Base-by-base conservation (phyloP, 2,113 vertebrate species). In the Glaucomys volans region DNA sequence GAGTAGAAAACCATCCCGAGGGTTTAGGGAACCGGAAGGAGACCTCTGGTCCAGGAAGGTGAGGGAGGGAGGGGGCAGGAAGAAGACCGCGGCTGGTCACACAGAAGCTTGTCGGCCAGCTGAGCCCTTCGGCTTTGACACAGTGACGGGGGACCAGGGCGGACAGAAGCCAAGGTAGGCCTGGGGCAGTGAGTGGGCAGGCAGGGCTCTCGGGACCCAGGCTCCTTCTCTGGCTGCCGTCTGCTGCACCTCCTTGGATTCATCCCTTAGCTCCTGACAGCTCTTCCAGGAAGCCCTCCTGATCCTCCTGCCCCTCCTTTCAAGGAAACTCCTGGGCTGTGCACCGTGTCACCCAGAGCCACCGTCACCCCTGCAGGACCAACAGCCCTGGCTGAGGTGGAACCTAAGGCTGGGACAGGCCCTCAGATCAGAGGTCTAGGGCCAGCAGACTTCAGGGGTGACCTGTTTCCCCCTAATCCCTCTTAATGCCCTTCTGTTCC, bases 31-130 rank as follows among this genome's bases (percentile, higher is more conserved):
- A 1, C 4, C 35, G 2, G 18, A 12, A 10, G 22, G 79, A 91
- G 32, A 86, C 30, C 10, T 22, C 77, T 30, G 40, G 32, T 5
- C 30, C 18, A 30, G 35, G 59, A 71, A 42, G 76, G 30, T 8
- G 42, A 83, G 50, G 32, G n/a, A 37, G 40, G 13, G 0, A 32
- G 62, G 28, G 20, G 28, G 32, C 57, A 14, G 37, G 42, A 2
- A 22, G 10, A 32, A n/a, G 47, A 18, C 20, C 8, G 42, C 37
- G 13, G 4, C 20, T 0, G 0, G n/a, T 40, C 72, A 14, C 1
- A 1, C 44, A 71, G 72, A 67, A 32, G 18, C 86, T 37, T 18
- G 2, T 37, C 57, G 4, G 16, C 50, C 30, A 32, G 62, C 24
- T 18, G 47, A 16, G 52, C 8, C n/a, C 35, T 52, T 4, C 8